Evolutionary conservation across 2,113 vertebrate genomes (phyloP), one percentile per base, ranked within the genome.

Genomic region (Chiloscyllium plagiosum): DNA sequence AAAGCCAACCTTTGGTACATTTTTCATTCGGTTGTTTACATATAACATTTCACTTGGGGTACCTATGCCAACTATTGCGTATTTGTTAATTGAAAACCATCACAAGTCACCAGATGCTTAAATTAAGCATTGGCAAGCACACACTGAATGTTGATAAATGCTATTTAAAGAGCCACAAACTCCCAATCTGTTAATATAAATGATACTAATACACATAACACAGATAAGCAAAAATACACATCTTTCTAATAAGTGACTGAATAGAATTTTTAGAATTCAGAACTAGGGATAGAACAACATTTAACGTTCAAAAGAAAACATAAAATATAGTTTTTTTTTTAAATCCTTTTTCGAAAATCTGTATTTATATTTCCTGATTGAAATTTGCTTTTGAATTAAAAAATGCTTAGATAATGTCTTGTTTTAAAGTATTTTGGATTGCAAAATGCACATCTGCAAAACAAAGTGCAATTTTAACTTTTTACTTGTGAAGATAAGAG

Each of bases 181-280:
- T 72, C 94, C 94, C 94, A 95, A 95, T 47, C 68, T 95, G 94
- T 95, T 95, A 95, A 72, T 29, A 95, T 52, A 70, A 70, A 95
- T 72, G 68, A 76, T 76, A 90, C 87, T 61, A 90, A 90, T 33
- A 50, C 69, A 72, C 94, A 76, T 76, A 68, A 13, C 69, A 72
- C 19, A 50, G 47, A 66, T 37, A 90, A 90, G 19, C 89, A 72
- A 72, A 50, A 61, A 47, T 4, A 13, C 66, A 95, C 69, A 29
- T 47, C 19, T 24, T 26, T 50, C 68, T 33, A 72, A 90, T 33
- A 0, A 29, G 12, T 33, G 94, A 33, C 69, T 94, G 12, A 47
- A 10, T 26, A 52, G 26, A 47, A 47, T 95, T 47, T 95, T 95
- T 95, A 50, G 22, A 47, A 76, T 95, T 52, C 6, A 52, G 68